Base-by-base conservation (phyloP, 2,797 vertebrate species). In the Molossus molossus region DNA sequence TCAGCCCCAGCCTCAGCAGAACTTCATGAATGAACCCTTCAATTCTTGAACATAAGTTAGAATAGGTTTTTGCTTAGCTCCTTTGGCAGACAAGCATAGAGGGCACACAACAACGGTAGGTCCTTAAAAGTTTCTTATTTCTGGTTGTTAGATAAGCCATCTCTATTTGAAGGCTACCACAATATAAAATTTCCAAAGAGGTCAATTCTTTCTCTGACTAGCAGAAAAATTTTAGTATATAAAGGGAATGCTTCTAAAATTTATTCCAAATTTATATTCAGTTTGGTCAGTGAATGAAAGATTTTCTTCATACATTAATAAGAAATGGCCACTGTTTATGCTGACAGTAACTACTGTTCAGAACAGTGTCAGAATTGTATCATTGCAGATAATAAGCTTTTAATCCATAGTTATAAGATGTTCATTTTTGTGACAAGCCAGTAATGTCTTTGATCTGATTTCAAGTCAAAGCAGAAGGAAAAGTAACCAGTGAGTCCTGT, bases 341-440 rank as follows among this genome's bases (percentile, higher is more conserved):
- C 72, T 85, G 25, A 95, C 67, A 91, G n/a, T 95, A 75, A 55
- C 53, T 73, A 94, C 89, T 96, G 53, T 93, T 97, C 12, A 90
- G 77, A 97, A 95, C 45, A 88, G 72, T 93, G 62, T 96, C 76
- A 96, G 72, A 89, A 94, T 82, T 96, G 69, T 96, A 33, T 92
- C 77, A 77, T 13, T 84, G 25, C 73, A 81, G 84, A 94, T 88
- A 92, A 88, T 17, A 80, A 37, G 29, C 77, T 95, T 96, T 92
- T 94, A 94, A 86, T 86, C 33, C 69, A 33, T 87, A 94, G n/a
- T 89, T 96, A 65, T 89, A 76, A 95, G 21, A 93, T 95, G 62
- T 58, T 96, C 58, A 21, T 96, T 95, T 95, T 93, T 97, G 40
- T 92, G 62, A 93, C 50, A 27, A 91, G 76, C n/a, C 72, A 90